A percentile compares a stretch with the other conserved stretches of the same genome.
phyloP scores from a whole-genome alignment of 2,888 invertebrate species.

The Acrobasis suavella region DNA sequence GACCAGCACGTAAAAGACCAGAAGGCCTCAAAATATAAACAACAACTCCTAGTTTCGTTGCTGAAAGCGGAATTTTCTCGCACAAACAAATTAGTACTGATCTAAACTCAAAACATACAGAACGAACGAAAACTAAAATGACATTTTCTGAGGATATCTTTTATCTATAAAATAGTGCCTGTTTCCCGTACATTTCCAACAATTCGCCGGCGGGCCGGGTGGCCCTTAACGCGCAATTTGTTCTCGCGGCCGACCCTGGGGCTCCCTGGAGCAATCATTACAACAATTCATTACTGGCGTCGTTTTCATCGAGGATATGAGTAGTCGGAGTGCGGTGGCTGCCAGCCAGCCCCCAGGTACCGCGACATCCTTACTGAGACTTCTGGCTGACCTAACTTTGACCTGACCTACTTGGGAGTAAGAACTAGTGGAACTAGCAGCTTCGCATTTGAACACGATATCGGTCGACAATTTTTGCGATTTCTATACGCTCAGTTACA shows the following conservation, averaged over 20 bases:
- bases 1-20: no score
- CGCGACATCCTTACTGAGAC: conserved; percentile 21
- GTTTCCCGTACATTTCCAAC: conserved; percentile 11
- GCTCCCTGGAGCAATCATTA: conserved; percentile 18
- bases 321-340: conserved; percentile 7
- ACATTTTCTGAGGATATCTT: neutral
- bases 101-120: neutral
- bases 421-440: conserved; percentile 4
- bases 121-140: neutral
- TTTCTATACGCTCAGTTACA: conserved; percentile 13
- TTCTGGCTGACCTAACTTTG: conserved; percentile 35
- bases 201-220: conserved; percentile 3
- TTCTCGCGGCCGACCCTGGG: conserved; percentile 1
- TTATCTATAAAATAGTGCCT: conserved; percentile 2
- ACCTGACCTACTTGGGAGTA: conserved; percentile 32
- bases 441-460: neutral
- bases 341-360: conserved; percentile 20
- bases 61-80: neutral
- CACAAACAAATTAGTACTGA: neutral
- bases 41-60: neutral
- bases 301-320: conserved; percentile 19
- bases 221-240: conserved; percentile 24
- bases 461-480: conserved; percentile 7
- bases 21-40: no score
- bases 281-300: conserved; percentile 20